Conservation (phyloP, 2,797 vertebrate species). For the Macropodus opercularis region DNA sequence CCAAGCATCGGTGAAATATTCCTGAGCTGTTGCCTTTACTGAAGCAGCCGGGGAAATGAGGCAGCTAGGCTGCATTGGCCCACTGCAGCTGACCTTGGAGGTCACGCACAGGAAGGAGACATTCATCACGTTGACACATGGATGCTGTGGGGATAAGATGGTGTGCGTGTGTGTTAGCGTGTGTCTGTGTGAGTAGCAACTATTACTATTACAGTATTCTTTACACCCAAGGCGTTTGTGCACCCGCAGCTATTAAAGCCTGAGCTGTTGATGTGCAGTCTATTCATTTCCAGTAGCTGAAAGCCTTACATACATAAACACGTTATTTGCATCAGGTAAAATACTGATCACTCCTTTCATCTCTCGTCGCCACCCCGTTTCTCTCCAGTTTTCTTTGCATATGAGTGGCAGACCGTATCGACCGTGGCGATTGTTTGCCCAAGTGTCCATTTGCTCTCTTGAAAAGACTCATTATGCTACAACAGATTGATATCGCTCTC, state of each 20-base stretch:
- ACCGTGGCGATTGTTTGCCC: slow-evolving; percentile 56
- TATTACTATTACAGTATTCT: slow-evolving; percentile 46
- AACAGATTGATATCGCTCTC: slow-evolving; percentile 61
- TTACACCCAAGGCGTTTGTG: slow-evolving; percentile 34
- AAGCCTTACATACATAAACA: slow-evolving; percentile 6
- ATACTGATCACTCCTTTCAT: background rate
- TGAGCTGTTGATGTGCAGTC: slow-evolving; percentile 15
- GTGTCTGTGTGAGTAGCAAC: slow-evolving; percentile 12
- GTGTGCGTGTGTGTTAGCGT: slow-evolving; percentile 35
- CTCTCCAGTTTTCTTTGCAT: slow-evolving; percentile 21
- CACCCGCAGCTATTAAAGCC: slow-evolving; percentile 38
- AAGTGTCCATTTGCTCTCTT: slow-evolving; percentile 57
- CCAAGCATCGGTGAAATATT: slow-evolving; percentile 66
- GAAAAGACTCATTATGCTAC: slow-evolving; percentile 70
- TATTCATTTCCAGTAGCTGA: background rate
- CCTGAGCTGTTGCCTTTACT: slow-evolving; percentile 54
- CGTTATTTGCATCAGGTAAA: slow-evolving; percentile 9
- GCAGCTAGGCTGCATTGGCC: slow-evolving; percentile 45
- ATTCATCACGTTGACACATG: slow-evolving; percentile 80
- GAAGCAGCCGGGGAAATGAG: slow-evolving; percentile 59
- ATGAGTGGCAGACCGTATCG: slow-evolving; percentile 55
- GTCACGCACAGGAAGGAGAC: slow-evolving; percentile 74
- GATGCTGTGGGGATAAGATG: slow-evolving; percentile 56
- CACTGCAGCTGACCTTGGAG: slow-evolving; percentile 74
- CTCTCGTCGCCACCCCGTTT: background rate